phyloP scores from a whole-genome alignment of 2,888 invertebrate genomes.

The Mylabris sibirica region DNA sequence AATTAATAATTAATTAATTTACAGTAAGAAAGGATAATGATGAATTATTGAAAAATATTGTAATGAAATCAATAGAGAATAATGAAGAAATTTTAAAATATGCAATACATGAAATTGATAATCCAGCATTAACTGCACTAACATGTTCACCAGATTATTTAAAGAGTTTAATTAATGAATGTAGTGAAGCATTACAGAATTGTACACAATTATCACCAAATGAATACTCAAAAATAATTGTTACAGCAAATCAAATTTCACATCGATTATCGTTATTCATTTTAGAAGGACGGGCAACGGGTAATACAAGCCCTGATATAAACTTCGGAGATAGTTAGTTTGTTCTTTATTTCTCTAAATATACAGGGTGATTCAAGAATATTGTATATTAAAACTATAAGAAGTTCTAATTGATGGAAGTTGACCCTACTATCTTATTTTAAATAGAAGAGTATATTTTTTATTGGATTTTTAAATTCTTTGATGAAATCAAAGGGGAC shows the following conservation, averaged over 20 bases:
- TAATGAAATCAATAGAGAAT: conserved; percentile 53
- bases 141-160: conserved; percentile 72
- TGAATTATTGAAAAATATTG: conserved; percentile 48
- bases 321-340: conserved; percentile 70
- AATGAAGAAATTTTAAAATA: conserved; percentile 54
- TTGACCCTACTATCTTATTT: no score
- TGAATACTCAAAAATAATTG: conserved; percentile 55
- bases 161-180: conserved; percentile 59
- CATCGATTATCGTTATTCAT: conserved; percentile 70
- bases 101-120: conserved; percentile 68
- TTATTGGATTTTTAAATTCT: no score
- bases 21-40: conserved; percentile 48
- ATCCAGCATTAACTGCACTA: conserved; percentile 71
- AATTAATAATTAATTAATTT: conserved; percentile 24
- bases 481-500: no score
- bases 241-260: conserved; percentile 63
- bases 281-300: conserved; percentile 78
- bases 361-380: no score
- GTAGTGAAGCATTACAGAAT: conserved; percentile 58
- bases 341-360: no score
- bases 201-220: conserved; percentile 51
- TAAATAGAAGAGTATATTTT: no score
- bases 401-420: no score
- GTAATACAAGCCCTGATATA: conserved; percentile 77
- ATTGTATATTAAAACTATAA: no score